These are phyloP conservation scores for Acronicta leporina DNA, from an alignment of 2,888 invertebrate species.

Conservation along the genomic window DNA sequence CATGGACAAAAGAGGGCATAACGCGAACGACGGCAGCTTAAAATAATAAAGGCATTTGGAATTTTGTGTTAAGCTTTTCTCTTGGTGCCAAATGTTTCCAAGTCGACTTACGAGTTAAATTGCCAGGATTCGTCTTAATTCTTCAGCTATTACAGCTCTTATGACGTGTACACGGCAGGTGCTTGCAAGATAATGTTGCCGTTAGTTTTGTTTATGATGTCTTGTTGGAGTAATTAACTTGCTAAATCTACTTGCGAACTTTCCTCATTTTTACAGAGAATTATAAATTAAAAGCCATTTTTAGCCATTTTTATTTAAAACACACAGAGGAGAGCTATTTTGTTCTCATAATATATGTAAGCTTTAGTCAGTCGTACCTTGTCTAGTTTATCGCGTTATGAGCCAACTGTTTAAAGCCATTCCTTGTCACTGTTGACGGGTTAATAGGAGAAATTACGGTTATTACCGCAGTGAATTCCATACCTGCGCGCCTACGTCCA, in stretches of 20 bases:
- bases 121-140: conserved; percentile 71
- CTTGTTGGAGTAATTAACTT: conserved; percentile 57
- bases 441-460: conserved; percentile 49
- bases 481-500: conserved; percentile 27
- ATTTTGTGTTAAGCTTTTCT: conserved; percentile 66
- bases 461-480: conserved; percentile 34
- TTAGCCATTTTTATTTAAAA: conserved; percentile 40
- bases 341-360: conserved; percentile 32
- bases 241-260: conserved; percentile 49
- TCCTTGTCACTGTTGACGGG: conserved; percentile 52
- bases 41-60: conserved; percentile 68
- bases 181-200: conserved; percentile 61
- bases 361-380: conserved; percentile 23
- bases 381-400: conserved; percentile 34
- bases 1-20: conserved; percentile 63
- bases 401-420: conserved; percentile 43
- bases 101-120: conserved; percentile 69
- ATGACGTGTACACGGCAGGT: conserved; percentile 64
- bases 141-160: conserved; percentile 66
- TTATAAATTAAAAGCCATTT: conserved; percentile 40
- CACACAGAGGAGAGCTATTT: conserved; percentile 20
- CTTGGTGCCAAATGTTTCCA: conserved; percentile 67
- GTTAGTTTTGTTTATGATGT: conserved; percentile 56
- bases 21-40: conserved; percentile 61
- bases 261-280: conserved; percentile 46